Base-by-base conservation (phyloP, 2,113 vertebrate genomes). In the Leucosticte australis region DNA sequence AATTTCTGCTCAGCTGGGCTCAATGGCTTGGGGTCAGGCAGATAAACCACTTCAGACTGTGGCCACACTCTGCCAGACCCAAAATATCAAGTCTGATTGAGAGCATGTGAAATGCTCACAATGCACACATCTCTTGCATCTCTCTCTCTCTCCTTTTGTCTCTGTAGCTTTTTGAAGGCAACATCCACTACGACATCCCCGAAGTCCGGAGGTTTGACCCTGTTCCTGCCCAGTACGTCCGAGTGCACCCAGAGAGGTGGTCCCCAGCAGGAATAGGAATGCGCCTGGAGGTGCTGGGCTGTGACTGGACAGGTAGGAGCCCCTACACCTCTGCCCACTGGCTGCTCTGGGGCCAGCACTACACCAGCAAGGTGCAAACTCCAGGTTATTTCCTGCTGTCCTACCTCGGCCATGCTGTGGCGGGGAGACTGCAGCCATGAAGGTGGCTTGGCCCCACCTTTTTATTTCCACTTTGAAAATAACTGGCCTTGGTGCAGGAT, bases 241-340 rank as follows among this genome's bases (percentile, higher is more conserved):
- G 99, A 37, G 98, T 99, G 33, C 98, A 99, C 93, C 99, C 99
- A 0, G 99, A 99, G 97, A 98, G 99, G 71, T 99, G 99, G 99
- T 99, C 99, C 0, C 99, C 99, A 1, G 99, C 99, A 0, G 99
- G 99, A 60, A 99, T 99, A 17, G 99, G 99, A 78, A 99, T 99
- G 99, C 98, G 99, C 79, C 97, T 99, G 98, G 99, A 99, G 92
- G 98, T 99, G 52, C 98, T 99, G 67, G 99, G 99, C 96, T 99
- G 99, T 63, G 99, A 99, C 87, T 98, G 99, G 97, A 98, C 99
- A 91, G 99, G 99, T 99, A 97, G 97, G 96, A 92, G 13, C 39
- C 47, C 39, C 46, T 46, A 6, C 0, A 0, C 23, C 31, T 84
- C 60, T 82, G 69, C 39, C 42, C 33, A 18, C 47, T 8, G 6